These are phyloP conservation scores for Gymnoscopelus braueri DNA, from an alignment of 2,797 vertebrate species.

Conservation along the genomic window DNA sequence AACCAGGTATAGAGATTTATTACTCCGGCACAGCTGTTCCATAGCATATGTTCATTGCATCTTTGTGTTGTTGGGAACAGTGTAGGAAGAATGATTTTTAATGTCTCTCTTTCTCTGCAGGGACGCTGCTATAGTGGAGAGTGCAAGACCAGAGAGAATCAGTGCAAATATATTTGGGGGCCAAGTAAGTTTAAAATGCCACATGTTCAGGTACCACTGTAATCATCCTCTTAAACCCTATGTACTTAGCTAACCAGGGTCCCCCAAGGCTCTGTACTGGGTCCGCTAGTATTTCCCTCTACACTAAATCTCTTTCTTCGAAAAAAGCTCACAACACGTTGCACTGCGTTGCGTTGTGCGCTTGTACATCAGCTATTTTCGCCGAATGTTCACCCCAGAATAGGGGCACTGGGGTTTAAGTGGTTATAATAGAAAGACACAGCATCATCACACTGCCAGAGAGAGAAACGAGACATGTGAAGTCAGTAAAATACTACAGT, in stretches of 20 bases:
- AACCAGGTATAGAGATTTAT: conserved; percentile 85
- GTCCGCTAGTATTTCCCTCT: too few species aligned
- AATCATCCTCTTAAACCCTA: too few species aligned
- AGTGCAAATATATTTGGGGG: conserved; percentile 98
- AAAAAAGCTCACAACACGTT: too few species aligned
- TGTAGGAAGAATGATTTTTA: neutral
- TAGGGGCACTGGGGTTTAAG: neutral
- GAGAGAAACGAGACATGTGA: neutral
- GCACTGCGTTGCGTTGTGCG: too few species aligned
- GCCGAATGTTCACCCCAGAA: too few species aligned
- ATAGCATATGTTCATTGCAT: too few species aligned
- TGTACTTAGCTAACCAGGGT: too few species aligned
- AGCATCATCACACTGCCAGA: neutral
- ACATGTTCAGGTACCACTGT: neutral
- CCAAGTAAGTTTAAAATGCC: conserved; percentile 85
- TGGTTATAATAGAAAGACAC: neutral
- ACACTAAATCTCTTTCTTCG: too few species aligned
- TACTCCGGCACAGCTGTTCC: neutral
- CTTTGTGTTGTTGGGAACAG: neutral
- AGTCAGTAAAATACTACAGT: neutral
- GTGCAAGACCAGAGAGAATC: conserved; percentile 98
- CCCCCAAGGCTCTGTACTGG: too few species aligned
- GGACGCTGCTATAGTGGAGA: conserved; percentile 96
- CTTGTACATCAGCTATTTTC: too few species aligned
- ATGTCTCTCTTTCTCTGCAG: conserved; percentile 68